phyloP scores from a whole-genome alignment of 2,113 vertebrate species.

The Prionailurus viverrinus region DNA sequence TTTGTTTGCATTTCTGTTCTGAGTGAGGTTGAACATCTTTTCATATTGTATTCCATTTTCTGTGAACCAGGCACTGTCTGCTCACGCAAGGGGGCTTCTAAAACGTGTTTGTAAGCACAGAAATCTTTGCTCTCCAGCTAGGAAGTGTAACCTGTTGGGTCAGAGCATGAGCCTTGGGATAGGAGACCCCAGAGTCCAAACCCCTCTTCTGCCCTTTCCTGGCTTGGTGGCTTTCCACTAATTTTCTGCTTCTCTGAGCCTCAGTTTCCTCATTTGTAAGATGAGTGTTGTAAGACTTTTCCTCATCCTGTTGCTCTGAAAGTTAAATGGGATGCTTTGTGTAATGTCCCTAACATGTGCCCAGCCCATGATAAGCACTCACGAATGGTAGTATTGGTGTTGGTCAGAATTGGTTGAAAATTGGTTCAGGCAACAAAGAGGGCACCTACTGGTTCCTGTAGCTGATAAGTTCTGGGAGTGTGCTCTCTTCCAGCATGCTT shows the following conservation, averaged over 20 bases:
- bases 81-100: background rate
- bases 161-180: background rate
- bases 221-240: background rate
- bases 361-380: background rate
- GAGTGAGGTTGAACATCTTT: background rate
- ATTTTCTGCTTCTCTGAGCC: background rate
- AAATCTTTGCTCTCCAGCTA: background rate
- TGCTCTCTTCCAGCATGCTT: background rate
- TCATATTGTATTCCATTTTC: background rate
- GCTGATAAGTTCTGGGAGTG: background rate
- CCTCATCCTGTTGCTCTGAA: background rate
- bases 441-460: background rate
- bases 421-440: background rate
- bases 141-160: background rate
- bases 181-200: background rate
- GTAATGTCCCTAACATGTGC: background rate
- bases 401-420: background rate
- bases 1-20: constrained; percentile 20
- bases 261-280: constrained; percentile 14
- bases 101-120: background rate
- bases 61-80: background rate
- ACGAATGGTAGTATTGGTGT: background rate
- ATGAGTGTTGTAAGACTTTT: background rate
- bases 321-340: background rate
- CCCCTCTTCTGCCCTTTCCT: background rate